A percentile compares a stretch with the other conserved stretches of the same genome.
These are phyloP conservation scores for Cassiopea xamachana DNA, from an alignment of 30 jellyfish, hydroid and myxozoan species.

Conservation along the genomic window DNA sequence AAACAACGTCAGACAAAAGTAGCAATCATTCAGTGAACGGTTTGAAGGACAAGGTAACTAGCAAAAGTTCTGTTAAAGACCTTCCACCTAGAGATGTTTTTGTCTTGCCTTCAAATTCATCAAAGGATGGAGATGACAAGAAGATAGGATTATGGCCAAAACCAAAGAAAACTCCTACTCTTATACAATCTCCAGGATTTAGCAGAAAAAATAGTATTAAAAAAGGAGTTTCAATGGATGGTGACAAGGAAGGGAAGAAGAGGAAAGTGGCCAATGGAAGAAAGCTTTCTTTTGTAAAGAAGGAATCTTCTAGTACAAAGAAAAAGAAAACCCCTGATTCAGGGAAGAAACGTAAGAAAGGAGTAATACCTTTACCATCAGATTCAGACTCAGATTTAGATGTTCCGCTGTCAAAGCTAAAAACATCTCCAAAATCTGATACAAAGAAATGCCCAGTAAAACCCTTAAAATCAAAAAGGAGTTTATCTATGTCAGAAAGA, in stretches of 20 bases:
- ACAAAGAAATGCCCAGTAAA: background rate
- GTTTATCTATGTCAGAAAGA: conserved; percentile 1
- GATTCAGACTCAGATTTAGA: conserved; percentile 83
- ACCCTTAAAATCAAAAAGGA: background rate
- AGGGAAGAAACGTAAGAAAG: background rate
- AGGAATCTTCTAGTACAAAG: background rate
- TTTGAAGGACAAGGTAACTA: background rate
- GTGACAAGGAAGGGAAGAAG: background rate
- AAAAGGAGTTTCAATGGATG: background rate
- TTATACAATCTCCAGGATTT: background rate
- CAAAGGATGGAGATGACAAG: too few relatives aligned
- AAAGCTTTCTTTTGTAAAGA: background rate
- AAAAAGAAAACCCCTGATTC: background rate
- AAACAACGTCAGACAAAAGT: background rate
- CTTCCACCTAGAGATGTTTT: background rate
- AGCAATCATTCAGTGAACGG: conserved; percentile 1
- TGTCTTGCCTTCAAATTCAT: background rate
- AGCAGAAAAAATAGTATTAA: background rate
- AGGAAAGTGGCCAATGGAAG: background rate
- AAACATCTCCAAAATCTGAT: conserved; percentile 40
- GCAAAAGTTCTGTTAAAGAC: background rate
- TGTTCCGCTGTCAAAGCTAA: conserved; percentile 66
- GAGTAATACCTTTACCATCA: conserved; percentile 4
- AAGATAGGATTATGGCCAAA: background rate
- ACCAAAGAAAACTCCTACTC: background rate